Evolutionary conservation across 2,113 vertebrate genomes (phyloP).

Genomic region (Boleophthalmus pectinirostris): DNA sequence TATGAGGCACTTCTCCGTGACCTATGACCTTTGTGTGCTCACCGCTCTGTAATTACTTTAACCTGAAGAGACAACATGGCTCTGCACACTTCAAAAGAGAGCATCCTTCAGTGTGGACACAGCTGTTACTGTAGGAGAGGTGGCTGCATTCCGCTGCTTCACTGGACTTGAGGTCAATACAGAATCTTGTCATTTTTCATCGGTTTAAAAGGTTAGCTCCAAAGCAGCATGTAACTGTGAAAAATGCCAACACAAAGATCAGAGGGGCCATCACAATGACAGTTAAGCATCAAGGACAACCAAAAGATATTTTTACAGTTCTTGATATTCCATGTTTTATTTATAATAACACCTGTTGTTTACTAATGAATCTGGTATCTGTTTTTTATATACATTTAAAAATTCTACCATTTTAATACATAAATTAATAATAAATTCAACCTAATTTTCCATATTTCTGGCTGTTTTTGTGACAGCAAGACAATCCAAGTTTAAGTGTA

Average conservation of each 20-base stretch:
- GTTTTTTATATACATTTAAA: too few species aligned
- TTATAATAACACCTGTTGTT: too few species aligned
- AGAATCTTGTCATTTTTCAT: slow-evolving; percentile 16
- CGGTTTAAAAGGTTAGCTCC: background rate
- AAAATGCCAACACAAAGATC: background rate
- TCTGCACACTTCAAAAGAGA: slow-evolving; percentile 64
- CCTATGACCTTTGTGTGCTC: slow-evolving; percentile 48
- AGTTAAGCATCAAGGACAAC: background rate
- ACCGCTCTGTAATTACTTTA: slow-evolving; percentile 72
- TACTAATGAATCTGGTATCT: too few species aligned
- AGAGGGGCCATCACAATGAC: background rate
- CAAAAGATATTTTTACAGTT: too few species aligned
- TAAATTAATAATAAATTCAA: too few species aligned
- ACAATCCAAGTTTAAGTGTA: too few species aligned
- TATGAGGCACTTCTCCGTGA: slow-evolving; percentile 43
- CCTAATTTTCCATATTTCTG: too few species aligned
- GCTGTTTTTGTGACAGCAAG: too few species aligned
- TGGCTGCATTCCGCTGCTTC: slow-evolving; percentile 50
- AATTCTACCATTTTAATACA: too few species aligned
- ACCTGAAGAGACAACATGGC: slow-evolving; percentile 41
- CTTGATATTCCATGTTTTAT: background rate
- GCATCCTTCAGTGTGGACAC: slow-evolving; percentile 42
- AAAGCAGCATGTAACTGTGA: background rate
- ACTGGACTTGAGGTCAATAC: slow-evolving; percentile 8
- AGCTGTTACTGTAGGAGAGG: slow-evolving; percentile 60